Percentiles rank a stretch among this genome's conserved stretches.
Conservation (phyloP, 2,888 invertebrate species). For the Deilephila porcellus region DNA sequence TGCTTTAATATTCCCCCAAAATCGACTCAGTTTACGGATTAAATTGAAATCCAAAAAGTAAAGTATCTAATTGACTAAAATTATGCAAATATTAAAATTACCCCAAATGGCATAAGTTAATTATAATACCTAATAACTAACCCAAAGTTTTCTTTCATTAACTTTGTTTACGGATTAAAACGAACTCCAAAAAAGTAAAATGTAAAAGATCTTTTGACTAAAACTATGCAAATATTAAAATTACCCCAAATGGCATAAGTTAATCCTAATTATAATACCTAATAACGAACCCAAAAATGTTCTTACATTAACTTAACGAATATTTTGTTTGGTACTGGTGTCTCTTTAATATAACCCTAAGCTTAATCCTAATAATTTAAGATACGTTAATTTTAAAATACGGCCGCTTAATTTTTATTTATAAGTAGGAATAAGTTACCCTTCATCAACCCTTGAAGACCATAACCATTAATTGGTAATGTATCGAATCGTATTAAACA, state of each 20-base stretch:
- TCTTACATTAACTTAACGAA: conserved; percentile 55
- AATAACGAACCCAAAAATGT: conserved; percentile 4
- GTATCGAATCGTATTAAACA: conserved; percentile 34
- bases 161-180: neutral
- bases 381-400: conserved; percentile 54
- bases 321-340: conserved; percentile 79
- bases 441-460: conserved; percentile 33
- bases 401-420: conserved; percentile 53
- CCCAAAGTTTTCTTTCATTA: neutral
- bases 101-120: conserved; percentile 16
- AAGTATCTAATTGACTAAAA: neutral
- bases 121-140: conserved; percentile 10
- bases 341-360: conserved; percentile 52
- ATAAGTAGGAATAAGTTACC: conserved; percentile 34
- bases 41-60: neutral
- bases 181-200: conserved; percentile 4
- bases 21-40: neutral
- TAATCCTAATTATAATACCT: conserved; percentile 11
- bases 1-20: conserved; percentile 13
- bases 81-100: conserved; percentile 19
- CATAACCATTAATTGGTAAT: conserved; percentile 38
- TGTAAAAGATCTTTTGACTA: neutral
- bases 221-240: conserved; percentile 14
- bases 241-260: conserved; percentile 7
- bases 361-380: conserved; percentile 40